phyloP scores from a whole-genome alignment of 2,888 invertebrate genomes.

The Muschampia plurimacula region DNA sequence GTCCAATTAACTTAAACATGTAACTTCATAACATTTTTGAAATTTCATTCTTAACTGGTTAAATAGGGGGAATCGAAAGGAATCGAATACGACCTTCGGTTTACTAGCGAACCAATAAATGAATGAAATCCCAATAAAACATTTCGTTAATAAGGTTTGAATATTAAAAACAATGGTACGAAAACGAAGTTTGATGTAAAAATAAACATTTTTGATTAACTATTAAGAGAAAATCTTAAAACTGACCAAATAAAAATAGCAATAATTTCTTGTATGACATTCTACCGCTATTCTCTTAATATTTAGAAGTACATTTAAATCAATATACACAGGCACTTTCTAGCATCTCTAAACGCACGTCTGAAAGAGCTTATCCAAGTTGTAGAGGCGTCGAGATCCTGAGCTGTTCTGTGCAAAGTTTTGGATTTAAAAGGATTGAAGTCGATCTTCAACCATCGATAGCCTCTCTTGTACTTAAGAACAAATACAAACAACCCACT shows the following conservation, averaged over 20 bases:
- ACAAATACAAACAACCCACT: slow-evolving; percentile 49
- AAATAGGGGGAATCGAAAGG: too few species aligned
- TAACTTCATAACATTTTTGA: too few species aligned
- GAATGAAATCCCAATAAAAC: too few species aligned
- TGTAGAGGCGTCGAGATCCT: slow-evolving; percentile 42
- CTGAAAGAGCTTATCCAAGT: slow-evolving; percentile 44
- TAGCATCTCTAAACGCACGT: slow-evolving; percentile 33
- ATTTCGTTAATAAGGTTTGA: too few species aligned
- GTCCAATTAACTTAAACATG: too few species aligned
- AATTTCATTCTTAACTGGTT: too few species aligned
- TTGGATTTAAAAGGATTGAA: slow-evolving; percentile 56
- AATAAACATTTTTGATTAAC: background rate
- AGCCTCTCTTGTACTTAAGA: slow-evolving; percentile 45
- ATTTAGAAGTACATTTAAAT: background rate
- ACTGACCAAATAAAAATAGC: background rate
- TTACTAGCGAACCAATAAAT: too few species aligned
- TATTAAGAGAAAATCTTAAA: too few species aligned
- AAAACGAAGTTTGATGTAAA: too few species aligned
- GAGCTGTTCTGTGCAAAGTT: slow-evolving; percentile 52
- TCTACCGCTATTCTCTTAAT: background rate
- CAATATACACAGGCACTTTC: slow-evolving; percentile 26
- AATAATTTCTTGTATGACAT: background rate
- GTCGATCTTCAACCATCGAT: slow-evolving; percentile 44
- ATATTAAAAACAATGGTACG: too few species aligned
- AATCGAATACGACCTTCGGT: too few species aligned